Evolutionary conservation across 1,140 invertebrate species (phyloP).

Genomic region (Calephelis nemesis): DNA sequence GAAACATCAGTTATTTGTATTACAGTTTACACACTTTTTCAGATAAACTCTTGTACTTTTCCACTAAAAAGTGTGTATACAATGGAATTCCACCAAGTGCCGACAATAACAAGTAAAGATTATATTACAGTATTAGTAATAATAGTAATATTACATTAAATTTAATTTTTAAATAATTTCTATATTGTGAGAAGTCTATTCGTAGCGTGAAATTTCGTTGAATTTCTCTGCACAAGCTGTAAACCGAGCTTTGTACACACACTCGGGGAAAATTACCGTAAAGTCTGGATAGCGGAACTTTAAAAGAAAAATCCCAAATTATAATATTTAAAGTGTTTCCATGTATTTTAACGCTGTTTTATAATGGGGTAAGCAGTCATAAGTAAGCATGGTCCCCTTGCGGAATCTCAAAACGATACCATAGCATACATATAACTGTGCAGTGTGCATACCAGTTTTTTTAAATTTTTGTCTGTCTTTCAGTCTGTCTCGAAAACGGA

Average conservation of each 20-base stretch:
- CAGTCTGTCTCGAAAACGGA: too few species aligned
- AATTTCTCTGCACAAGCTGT: slow-evolving; percentile 13
- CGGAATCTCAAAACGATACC: too few species aligned
- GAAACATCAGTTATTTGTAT: background rate
- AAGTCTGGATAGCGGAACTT: background rate
- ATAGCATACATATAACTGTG: too few species aligned
- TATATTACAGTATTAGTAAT: background rate
- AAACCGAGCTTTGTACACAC: slow-evolving; percentile 6
- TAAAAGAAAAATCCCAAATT: slow-evolving; percentile 8
- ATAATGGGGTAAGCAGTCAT: too few species aligned
- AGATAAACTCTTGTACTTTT: too few species aligned
- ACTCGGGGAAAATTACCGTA: slow-evolving; percentile 10
- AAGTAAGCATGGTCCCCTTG: too few species aligned
- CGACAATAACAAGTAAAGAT: background rate
- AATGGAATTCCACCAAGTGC: too few species aligned
- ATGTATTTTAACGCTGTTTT: too few species aligned
- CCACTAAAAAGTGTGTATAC: too few species aligned
- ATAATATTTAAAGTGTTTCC: background rate
- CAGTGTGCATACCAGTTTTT: too few species aligned
- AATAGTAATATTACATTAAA: too few species aligned
- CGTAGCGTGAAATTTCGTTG: slow-evolving; percentile 2
- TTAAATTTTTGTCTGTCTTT: too few species aligned
- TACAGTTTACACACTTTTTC: background rate
- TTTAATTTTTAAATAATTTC: background rate
- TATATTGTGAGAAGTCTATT: slow-evolving; percentile 8